Evolutionary conservation across 1,140 invertebrate genomes (phyloP).

Genomic region (Elymnias hypermnestra): DNA sequence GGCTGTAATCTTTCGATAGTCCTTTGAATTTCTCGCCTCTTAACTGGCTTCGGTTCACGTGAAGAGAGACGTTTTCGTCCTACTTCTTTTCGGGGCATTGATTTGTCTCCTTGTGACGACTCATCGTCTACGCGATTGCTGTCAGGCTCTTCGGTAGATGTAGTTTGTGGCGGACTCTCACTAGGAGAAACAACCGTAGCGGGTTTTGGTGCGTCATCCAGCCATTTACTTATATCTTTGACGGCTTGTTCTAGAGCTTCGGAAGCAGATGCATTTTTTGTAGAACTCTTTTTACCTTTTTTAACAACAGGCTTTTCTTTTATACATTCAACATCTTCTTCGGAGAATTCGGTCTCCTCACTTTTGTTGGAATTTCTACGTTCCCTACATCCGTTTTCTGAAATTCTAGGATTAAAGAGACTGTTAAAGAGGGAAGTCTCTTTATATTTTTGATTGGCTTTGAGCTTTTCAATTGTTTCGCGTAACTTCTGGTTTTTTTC

Average conservation of each 20-base stretch:
- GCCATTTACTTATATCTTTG: constrained; percentile 92
- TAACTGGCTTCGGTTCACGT: constrained; percentile 64
- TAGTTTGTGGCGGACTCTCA: constrained; percentile 50
- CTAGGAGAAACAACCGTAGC: constrained; percentile 85
- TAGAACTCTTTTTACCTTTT: constrained; percentile 50
- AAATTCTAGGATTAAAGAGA: constrained; percentile 36
- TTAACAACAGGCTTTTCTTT: constrained; percentile 45
- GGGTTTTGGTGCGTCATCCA: constrained; percentile 87
- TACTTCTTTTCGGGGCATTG: constrained; percentile 49
- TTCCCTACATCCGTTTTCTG: constrained; percentile 33
- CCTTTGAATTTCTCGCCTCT: constrained; percentile 85
- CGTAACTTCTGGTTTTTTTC: constrained; percentile 77
- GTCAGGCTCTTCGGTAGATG: constrained; percentile 59
- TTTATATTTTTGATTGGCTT: constrained; percentile 78
- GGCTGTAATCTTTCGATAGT: constrained; percentile 89
- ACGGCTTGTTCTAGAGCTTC: constrained; percentile 90
- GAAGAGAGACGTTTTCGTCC: constrained; percentile 62
- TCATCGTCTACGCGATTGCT: constrained; percentile 64
- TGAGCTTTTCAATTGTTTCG: constrained; percentile 81
- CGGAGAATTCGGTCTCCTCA: constrained; percentile 36
- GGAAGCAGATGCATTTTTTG: constrained; percentile 79
- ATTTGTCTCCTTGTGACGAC: constrained; percentile 50
- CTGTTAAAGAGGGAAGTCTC: constrained; percentile 53
- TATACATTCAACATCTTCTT: constrained; percentile 31
- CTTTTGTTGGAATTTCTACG: constrained; percentile 35